Evolutionary conservation across 2,888 invertebrate species (phyloP).

Genomic region (Tenthredo distinguenda): DNA sequence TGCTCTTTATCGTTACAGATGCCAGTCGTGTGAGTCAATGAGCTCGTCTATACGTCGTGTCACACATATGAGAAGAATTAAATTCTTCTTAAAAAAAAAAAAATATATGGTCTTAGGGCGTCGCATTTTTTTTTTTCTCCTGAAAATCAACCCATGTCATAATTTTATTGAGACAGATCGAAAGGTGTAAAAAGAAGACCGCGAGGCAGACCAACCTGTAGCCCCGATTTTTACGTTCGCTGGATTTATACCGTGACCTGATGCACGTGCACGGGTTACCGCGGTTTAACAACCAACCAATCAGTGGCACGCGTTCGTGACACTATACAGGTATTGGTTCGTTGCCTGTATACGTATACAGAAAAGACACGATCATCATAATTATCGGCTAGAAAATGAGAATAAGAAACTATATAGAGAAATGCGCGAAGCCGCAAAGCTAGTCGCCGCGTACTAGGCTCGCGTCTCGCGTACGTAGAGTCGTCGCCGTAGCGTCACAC

Average conservation of each 20-base stretch:
- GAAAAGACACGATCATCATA: not conserved
- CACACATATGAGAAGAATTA: not conserved
- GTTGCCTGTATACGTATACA: not conserved
- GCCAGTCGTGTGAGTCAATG: not conserved
- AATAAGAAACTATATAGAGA: not conserved
- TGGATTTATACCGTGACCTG: not conserved
- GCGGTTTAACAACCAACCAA: constrained; percentile 17
- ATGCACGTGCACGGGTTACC: not conserved
- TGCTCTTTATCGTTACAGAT: not conserved
- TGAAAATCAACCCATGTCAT: not conserved
- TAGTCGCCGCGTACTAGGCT: not conserved
- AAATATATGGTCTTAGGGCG: not conserved
- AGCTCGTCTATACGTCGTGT: not conserved
- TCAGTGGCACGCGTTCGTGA: not conserved
- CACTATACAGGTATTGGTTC: not conserved
- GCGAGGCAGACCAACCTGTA: not conserved
- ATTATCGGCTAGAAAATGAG: not conserved
- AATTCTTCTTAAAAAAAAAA: no score
- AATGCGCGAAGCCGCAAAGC: constrained; percentile 8
- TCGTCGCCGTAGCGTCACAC: not conserved
- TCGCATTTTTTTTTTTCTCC: not conserved
- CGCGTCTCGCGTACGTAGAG: not conserved
- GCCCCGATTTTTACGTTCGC: not conserved
- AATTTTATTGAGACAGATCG: not conserved
- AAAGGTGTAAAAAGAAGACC: not conserved